Conservation (phyloP, 2,113 vertebrate genomes). For the Herpetotheres cachinnans region DNA sequence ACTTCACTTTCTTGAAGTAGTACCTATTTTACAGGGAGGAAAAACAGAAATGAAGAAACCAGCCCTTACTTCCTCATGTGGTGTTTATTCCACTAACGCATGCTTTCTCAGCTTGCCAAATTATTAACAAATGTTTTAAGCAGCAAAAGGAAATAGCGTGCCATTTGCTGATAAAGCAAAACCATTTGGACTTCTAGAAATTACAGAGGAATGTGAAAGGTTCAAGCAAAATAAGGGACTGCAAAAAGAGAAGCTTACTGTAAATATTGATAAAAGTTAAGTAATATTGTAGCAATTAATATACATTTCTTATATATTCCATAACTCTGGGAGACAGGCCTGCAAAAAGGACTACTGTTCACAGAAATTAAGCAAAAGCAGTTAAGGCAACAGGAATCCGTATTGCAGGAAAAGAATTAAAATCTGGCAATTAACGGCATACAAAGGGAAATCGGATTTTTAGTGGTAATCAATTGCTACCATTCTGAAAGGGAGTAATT, state of each 20-base stretch:
- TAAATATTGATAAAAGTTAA: slow-evolving; percentile 32
- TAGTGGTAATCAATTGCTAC: not conserved
- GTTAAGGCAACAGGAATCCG: not conserved
- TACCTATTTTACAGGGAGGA: not conserved
- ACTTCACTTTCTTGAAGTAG: not conserved
- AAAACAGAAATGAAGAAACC: not conserved
- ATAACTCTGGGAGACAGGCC: not conserved
- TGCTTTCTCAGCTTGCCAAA: not conserved
- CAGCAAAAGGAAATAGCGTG: not conserved
- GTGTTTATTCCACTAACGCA: not conserved
- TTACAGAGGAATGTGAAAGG: not conserved
- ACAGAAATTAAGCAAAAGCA: not conserved
- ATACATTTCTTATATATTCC: not conserved
- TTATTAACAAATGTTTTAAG: slow-evolving; percentile 33
- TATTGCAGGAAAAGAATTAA: not conserved
- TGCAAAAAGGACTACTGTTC: not conserved
- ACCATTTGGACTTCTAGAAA: slow-evolving; percentile 26
- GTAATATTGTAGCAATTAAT: slow-evolving; percentile 8
- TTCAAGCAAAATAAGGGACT: slow-evolving; percentile 16
- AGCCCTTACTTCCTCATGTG: not conserved
- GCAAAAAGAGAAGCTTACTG: not conserved
- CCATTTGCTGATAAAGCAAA: slow-evolving; percentile 33
- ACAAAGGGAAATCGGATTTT: not conserved
- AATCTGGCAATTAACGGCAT: not conserved
- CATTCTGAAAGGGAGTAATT: not conserved